A percentile compares a stretch with the other conserved stretches of the same genome.
phyloP scores from a whole-genome alignment of 2,797 vertebrate genomes.

The Zalophus californianus region DNA sequence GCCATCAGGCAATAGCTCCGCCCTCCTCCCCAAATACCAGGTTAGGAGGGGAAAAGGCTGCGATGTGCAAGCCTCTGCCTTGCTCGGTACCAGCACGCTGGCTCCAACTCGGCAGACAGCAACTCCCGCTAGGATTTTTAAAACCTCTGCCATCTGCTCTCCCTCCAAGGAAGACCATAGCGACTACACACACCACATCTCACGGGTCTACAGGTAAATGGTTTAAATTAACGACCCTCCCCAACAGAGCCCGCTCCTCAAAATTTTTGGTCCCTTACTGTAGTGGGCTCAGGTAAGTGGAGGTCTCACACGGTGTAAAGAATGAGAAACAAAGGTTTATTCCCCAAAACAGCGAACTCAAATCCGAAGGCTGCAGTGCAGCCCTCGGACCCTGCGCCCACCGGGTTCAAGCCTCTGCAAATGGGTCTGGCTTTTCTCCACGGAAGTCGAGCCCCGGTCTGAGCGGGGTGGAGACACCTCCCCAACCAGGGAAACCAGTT shows the following conservation, averaged over 20 bases:
- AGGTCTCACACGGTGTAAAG: background rate
- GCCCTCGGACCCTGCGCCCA: background rate
- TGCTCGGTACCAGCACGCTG: background rate
- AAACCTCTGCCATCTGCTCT: background rate
- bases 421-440: background rate
- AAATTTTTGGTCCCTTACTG: background rate
- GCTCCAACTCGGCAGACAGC: background rate
- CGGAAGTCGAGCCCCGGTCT: background rate
- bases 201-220: background rate
- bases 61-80: background rate
- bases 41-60: background rate
- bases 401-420: background rate
- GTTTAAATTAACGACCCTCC: background rate
- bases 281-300: background rate
- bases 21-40: conserved; percentile 45
- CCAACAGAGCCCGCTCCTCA: background rate
- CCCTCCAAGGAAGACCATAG: fast-evolving
- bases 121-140: background rate
- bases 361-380: background rate
- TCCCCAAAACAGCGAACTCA: background rate
- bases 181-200: background rate
- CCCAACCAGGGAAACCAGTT: conserved; percentile 20
- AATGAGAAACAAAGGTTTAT: background rate
- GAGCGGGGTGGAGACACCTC: background rate
- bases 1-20: background rate